phyloP scores from a whole-genome alignment of 2,888 invertebrate species.

The Nysson spinosus region DNA sequence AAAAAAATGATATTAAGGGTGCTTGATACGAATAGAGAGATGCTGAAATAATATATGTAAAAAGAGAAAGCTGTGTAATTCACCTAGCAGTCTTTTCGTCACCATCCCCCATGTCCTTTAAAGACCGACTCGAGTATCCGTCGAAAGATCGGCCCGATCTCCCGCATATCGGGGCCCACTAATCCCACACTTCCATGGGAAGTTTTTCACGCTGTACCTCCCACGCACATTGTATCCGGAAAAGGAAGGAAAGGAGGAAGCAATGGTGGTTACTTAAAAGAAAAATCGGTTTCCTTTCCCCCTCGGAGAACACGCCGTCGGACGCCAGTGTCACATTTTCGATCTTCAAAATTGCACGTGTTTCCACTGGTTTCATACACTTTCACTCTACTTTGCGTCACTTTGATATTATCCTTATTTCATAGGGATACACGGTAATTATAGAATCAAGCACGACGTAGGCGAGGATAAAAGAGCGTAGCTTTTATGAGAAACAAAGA shows the following conservation, averaged over 20 bases:
- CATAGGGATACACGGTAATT: no score
- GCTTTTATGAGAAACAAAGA: conserved; percentile 12
- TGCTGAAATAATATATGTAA: neutral
- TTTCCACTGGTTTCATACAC: conserved; percentile 7
- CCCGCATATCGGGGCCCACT: conserved; percentile 24
- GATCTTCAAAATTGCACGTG: conserved; percentile 12
- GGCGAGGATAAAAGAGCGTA: no score
- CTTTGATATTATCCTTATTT: no score
- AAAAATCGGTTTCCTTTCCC: conserved; percentile 37
- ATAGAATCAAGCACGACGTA: no score
- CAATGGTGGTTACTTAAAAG: conserved; percentile 22
- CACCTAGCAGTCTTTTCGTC: conserved; percentile 9
- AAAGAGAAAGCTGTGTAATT: conserved; percentile 31
- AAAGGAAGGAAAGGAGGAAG: conserved; percentile 20
- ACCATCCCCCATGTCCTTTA: conserved; percentile 7
- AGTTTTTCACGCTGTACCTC: conserved; percentile 33
- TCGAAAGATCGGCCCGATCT: conserved; percentile 17
- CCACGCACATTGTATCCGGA: conserved; percentile 14
- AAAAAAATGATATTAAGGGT: no score
- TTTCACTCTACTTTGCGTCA: conserved; percentile 3
- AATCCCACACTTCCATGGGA: conserved; percentile 25
- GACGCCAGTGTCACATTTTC: conserved; percentile 49
- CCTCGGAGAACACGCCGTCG: conserved; percentile 23
- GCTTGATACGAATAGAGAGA: neutral
- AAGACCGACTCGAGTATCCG: neutral